phyloP scores from a whole-genome alignment of 2,113 vertebrate species.

The Coryphaenoides rupestris region DNA sequence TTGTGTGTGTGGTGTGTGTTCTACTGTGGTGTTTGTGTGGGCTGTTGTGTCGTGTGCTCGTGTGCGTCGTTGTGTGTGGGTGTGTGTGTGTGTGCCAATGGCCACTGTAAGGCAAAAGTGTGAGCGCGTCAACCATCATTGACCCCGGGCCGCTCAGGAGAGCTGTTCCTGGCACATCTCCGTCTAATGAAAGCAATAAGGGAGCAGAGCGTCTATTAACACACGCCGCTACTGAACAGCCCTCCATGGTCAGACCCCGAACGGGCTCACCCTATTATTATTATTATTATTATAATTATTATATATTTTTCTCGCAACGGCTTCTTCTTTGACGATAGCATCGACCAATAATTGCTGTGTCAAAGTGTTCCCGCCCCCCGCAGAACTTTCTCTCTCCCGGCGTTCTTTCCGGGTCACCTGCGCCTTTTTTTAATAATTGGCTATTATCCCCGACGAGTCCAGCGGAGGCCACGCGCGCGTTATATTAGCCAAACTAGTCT shows the following conservation, averaged over 20 bases:
- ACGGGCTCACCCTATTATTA: slow-evolving; percentile 21
- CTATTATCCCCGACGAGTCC: slow-evolving; percentile 39
- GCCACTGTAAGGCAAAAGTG: slow-evolving; percentile 14
- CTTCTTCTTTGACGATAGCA: slow-evolving; percentile 17
- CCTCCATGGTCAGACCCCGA: slow-evolving; percentile 24
- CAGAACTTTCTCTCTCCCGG: slow-evolving; percentile 31
- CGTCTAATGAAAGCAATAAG: slow-evolving; percentile 38
- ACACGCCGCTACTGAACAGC: slow-evolving; percentile 9
- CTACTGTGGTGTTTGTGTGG: no score
- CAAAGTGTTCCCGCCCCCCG: slow-evolving; percentile 32
- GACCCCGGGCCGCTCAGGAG: slow-evolving; percentile 33
- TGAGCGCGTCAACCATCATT: slow-evolving; percentile 36
- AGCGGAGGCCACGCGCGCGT: slow-evolving; percentile 10
- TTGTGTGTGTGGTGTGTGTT: no score
- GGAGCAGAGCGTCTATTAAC: slow-evolving; percentile 12
- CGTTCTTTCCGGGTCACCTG: slow-evolving; percentile 43
- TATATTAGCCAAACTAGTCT: slow-evolving; percentile 15
- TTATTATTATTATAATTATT: no score
- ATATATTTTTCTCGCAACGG: slow-evolving; percentile 22
- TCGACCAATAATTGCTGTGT: slow-evolving; percentile 32
- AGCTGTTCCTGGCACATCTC: slow-evolving; percentile 27
- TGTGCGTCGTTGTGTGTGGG: no score
- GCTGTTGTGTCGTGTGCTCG: no score
- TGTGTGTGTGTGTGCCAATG: no score
- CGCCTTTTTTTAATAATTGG: slow-evolving; percentile 48